Percentiles rank a stretch among this genome's conserved stretches.
phyloP scores from a whole-genome alignment of 1,140 invertebrate genomes.

The Monochamus saltuarius region DNA sequence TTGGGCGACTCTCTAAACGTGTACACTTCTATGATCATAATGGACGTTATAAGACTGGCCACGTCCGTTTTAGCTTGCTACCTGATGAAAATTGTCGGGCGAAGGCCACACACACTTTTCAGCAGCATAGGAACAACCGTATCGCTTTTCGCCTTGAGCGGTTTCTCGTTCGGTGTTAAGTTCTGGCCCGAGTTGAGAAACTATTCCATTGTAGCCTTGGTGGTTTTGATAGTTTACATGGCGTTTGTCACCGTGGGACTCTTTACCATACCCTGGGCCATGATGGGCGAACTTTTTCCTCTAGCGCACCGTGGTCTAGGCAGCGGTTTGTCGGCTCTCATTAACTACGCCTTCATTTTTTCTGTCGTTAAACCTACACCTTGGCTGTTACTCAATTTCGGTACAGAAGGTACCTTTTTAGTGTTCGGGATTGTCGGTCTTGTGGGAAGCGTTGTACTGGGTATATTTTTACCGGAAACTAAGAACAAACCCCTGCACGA shows the following conservation, averaged over 20 bases:
- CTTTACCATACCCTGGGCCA: constrained; percentile 68
- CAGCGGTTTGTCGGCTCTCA: constrained; percentile 63
- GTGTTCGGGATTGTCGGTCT: constrained; percentile 67
- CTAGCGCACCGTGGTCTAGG: constrained; percentile 58
- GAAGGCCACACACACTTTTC: constrained; percentile 59
- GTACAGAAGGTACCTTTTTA: constrained; percentile 64
- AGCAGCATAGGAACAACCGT: constrained; percentile 60
- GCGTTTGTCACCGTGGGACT: constrained; percentile 60
- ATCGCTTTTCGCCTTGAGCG: constrained; percentile 56
- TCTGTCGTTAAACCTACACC: constrained; percentile 70
- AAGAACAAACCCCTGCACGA: constrained; percentile 76
- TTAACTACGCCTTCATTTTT: constrained; percentile 68
- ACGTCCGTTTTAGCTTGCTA: constrained; percentile 61
- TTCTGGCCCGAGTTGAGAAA: not conserved
- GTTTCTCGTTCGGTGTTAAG: constrained; percentile 34
- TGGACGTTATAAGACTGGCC: constrained; percentile 68
- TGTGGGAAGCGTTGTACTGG: constrained; percentile 64
- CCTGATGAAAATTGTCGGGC: constrained; percentile 59
- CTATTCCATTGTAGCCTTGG: constrained; percentile 48
- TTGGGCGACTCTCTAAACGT: constrained; percentile 56
- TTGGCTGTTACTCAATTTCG: constrained; percentile 59
- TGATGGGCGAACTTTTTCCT: constrained; percentile 67
- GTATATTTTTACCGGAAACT: constrained; percentile 74
- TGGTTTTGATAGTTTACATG: constrained; percentile 59
- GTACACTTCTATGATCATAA: constrained; percentile 62